Evolutionary conservation across 2,888 invertebrate species (phyloP).

Genomic region (Cephus pulcher): DNA sequence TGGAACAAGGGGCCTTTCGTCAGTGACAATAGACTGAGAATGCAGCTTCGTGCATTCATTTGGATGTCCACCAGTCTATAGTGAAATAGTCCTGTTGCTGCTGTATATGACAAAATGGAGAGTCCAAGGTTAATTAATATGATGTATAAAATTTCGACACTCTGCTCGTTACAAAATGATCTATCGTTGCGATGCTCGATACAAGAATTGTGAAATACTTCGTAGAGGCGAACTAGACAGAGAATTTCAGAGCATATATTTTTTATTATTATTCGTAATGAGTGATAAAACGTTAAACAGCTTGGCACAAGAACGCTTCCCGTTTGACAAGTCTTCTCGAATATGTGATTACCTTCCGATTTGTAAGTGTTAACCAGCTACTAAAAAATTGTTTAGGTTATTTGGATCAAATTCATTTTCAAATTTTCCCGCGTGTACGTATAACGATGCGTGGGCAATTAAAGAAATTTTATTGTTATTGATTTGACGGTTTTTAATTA

Average conservation of each 20-base stretch:
- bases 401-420: neutral
- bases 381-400: neutral
- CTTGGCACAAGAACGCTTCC: neutral
- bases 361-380: neutral
- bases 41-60: slow-evolving; percentile 24
- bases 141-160: neutral
- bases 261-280: neutral
- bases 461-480: neutral
- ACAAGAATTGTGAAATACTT: neutral
- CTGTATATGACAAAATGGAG: neutral
- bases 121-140: neutral
- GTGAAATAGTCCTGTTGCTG: neutral
- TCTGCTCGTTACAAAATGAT: neutral
- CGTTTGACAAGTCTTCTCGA: neutral
- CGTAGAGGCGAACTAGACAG: neutral
- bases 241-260: neutral
- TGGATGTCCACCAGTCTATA: slow-evolving; percentile 40
- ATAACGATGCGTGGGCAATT: no score
- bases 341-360: neutral
- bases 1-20: slow-evolving; percentile 31
- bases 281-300: neutral
- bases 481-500: neutral
- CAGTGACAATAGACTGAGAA: slow-evolving; percentile 34
- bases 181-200: neutral
- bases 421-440: neutral